Base-by-base conservation (phyloP, 2,113 vertebrate species). In the Nesogale talazaci region DNA sequence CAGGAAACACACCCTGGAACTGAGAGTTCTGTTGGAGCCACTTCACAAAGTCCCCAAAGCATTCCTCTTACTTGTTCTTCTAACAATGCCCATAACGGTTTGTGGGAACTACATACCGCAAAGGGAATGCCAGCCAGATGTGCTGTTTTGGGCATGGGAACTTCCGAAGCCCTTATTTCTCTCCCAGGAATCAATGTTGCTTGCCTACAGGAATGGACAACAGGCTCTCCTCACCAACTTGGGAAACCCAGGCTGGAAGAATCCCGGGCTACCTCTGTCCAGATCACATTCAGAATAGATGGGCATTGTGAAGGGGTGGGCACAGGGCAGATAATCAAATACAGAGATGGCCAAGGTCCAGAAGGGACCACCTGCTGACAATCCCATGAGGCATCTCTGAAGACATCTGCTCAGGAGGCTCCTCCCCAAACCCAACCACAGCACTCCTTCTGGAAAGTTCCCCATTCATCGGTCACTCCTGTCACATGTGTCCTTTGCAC, bases 151-250 rank as follows among this genome's bases (percentile, higher is more conserved):
- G 11, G 40, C 9, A 31, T 70, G 78, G 82, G 42, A 70, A 72
- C 78, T 29, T 46, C 20, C 19, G 0, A 38, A 19, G 40, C 59
- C 52, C 11, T 11, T 59, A 29, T 6, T 80, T 46, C 63, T 74
- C 25, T 78, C 46, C 46, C 77, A 36, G 63, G 69, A 90, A 42
- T 40, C 31, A 38, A 0, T 1, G 1, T 15, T 6, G 27, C 27
- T 40, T 6, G 31, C 31, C 29, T 3, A 6, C 1, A 1, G 22
- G 38, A 75, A 23, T 6, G 7, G 36, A 19, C 3, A n/a, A 72
- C 1, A 15, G 36, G 1, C 8, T 6, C 23, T 67, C 52, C 61
- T 72, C 1, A 0, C 6, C 23, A 20, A 16, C 22, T 4, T 0
- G 7, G 11, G 16, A 4, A 2, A n/a, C 14, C 56, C 56, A 1